These are phyloP conservation scores for Takifugu ocellatus DNA, from an alignment of 2,797 vertebrate species.

Conservation along the genomic window DNA sequence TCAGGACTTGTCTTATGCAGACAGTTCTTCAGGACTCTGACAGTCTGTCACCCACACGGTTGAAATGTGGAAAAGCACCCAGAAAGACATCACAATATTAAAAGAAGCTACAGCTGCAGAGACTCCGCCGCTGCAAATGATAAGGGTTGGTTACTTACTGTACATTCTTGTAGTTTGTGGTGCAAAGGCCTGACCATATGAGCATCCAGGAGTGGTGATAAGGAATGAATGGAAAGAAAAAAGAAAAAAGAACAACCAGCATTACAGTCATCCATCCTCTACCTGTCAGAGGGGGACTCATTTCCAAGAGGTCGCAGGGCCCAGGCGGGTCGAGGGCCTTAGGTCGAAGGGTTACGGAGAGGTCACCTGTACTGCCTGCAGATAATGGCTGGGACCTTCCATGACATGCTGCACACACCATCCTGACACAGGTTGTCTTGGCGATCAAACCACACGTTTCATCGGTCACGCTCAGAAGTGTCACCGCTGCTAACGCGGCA, in stretches of 20 bases:
- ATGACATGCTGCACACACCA: constrained; percentile 43
- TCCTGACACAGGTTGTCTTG: constrained; percentile 45
- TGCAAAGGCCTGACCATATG: constrained; percentile 5
- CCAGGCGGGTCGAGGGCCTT: constrained; percentile 51
- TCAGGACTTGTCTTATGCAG: constrained; percentile 30
- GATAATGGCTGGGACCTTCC: constrained; percentile 65
- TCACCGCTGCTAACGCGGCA: constrained; percentile 19
- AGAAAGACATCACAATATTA: constrained; percentile 17
- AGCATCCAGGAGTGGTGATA: constrained; percentile 57
- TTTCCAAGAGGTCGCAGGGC: constrained; percentile 59
- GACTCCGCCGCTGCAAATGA: neutral
- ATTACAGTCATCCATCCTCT: constrained; percentile 67
- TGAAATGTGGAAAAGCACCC: constrained; percentile 8
- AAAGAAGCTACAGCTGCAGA: constrained; percentile 5
- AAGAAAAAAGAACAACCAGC: constrained; percentile 59
- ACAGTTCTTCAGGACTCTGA: constrained; percentile 35
- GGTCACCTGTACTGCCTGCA: constrained; percentile 54
- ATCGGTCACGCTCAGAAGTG: constrained; percentile 51
- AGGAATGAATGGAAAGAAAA: constrained; percentile 46
- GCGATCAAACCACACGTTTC: constrained; percentile 37
- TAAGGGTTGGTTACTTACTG: neutral
- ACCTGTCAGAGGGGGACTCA: constrained; percentile 69
- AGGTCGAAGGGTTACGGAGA: constrained; percentile 61
- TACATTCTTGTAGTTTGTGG: constrained; percentile 7
- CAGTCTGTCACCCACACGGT: constrained; percentile 46